Percentiles rank a stretch among this genome's conserved stretches.
Evolutionary conservation across 2,113 vertebrate genomes (phyloP).

Genomic region (Fregata magnificens): DNA sequence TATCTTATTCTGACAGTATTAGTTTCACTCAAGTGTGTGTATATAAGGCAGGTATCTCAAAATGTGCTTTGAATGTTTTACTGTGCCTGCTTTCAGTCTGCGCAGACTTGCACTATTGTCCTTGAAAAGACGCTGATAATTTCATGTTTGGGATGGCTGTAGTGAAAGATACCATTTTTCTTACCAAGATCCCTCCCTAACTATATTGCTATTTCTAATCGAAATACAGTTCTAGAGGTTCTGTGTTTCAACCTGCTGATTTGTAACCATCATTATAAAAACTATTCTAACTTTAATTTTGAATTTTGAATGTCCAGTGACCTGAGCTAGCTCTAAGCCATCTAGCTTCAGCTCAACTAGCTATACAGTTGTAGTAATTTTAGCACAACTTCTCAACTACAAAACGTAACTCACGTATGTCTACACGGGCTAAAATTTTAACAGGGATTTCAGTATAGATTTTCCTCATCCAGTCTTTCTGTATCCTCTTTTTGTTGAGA

Average conservation of each 20-base stretch:
- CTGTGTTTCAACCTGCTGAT: not conserved
- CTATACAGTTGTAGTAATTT: not conserved
- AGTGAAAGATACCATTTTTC: not conserved
- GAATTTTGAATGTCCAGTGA: not conserved
- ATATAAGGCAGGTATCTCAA: not conserved
- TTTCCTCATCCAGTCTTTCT: not conserved
- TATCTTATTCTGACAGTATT: not conserved
- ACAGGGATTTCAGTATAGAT: not conserved
- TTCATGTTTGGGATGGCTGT: not conserved
- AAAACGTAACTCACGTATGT: accelerated
- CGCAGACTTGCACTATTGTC: not conserved
- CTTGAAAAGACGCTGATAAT: not conserved
- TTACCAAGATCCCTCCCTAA: not conserved
- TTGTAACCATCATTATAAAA: not conserved
- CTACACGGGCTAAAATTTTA: not conserved
- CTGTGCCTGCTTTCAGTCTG: not conserved
- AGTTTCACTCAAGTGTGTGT: not conserved
- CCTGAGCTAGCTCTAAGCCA: not conserved
- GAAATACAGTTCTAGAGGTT: not conserved
- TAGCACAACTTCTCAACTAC: not conserved
- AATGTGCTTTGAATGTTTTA: not conserved
- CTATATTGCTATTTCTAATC: not conserved
- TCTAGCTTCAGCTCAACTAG: not conserved
- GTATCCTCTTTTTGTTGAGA: not conserved
- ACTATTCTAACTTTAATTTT: not conserved